Conservation (phyloP, 2,888 invertebrate genomes). For the Ypsolopha sequella region DNA sequence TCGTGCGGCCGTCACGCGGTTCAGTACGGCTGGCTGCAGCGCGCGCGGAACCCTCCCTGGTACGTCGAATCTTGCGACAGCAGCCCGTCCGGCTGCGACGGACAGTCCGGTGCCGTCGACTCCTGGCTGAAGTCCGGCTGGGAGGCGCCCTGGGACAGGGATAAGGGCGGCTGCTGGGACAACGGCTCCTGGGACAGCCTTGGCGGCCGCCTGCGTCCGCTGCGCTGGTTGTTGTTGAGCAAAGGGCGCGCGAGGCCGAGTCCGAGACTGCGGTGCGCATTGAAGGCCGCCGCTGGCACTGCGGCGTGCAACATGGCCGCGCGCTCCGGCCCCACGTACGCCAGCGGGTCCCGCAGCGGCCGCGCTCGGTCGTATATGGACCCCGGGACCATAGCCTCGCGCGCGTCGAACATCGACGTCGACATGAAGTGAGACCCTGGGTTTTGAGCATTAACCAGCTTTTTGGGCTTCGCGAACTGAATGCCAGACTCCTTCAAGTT, state of each 20-base stretch:
- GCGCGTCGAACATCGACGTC: slow-evolving; percentile 95
- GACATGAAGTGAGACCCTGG: slow-evolving; percentile 99
- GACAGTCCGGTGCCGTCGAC: slow-evolving; percentile 86
- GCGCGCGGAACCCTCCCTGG: slow-evolving; percentile 79
- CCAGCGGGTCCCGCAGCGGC: slow-evolving; percentile 90
- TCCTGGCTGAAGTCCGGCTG: slow-evolving; percentile 85
- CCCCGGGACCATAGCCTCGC: slow-evolving; percentile 94
- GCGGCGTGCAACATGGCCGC: slow-evolving; percentile 82
- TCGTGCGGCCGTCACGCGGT: slow-evolving; percentile 91
- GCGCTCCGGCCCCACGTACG: slow-evolving; percentile 91
- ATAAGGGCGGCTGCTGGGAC: slow-evolving; percentile 78
- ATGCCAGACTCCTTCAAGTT: slow-evolving; percentile 97
- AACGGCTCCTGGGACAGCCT: slow-evolving; percentile 77
- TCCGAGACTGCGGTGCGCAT: slow-evolving; percentile 88
- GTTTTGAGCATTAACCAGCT: slow-evolving; percentile 92
- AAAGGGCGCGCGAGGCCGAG: slow-evolving; percentile 82
- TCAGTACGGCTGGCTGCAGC: slow-evolving; percentile 79
- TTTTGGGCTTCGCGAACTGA: slow-evolving; percentile 97
- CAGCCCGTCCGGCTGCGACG: slow-evolving; percentile 95
- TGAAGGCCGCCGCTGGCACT: slow-evolving; percentile 95
- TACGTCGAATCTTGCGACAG: slow-evolving; percentile 93
- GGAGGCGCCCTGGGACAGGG: slow-evolving; percentile 80
- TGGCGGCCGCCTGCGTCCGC: slow-evolving; percentile 40
- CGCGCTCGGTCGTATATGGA: slow-evolving; percentile 91
- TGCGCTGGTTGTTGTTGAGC: slow-evolving; percentile 66